Evolutionary conservation across 2,797 vertebrate species (phyloP).

Genomic region (Chrosomus eos): DNA sequence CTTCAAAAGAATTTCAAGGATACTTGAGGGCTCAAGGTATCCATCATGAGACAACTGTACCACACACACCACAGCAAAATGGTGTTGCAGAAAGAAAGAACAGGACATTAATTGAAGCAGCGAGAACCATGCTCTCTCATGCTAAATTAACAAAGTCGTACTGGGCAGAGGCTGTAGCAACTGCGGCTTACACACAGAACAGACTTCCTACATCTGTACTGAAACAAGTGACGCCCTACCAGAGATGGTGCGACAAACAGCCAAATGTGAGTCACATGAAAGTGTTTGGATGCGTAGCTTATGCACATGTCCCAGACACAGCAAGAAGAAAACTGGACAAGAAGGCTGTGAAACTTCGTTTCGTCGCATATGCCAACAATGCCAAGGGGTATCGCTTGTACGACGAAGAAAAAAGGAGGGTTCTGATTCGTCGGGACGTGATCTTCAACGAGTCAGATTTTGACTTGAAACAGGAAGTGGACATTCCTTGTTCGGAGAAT

Average conservation of each 20-base stretch:
- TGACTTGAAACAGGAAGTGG: no score
- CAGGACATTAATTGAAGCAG: constrained; percentile 55
- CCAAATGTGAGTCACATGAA: constrained; percentile 58
- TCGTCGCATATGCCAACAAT: no score
- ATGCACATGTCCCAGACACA: no score
- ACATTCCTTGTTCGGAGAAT: no score
- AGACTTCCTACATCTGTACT: constrained; percentile 56
- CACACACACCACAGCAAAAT: constrained; percentile 59
- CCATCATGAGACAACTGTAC: constrained; percentile 58
- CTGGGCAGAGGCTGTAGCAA: constrained; percentile 59
- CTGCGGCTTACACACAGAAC: constrained; percentile 58
- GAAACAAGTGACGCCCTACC: constrained; percentile 51
- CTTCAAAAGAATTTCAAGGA: constrained; percentile 54
- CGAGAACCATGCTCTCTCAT: constrained; percentile 53
- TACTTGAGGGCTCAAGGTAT: constrained; percentile 61
- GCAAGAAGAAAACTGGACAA: no score
- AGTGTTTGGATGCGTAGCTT: no score
- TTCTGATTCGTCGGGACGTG: no score
- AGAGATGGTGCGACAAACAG: constrained; percentile 56
- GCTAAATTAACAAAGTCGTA: constrained; percentile 52
- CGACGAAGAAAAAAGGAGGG: no score
- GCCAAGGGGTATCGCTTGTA: no score
- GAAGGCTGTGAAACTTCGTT: no score
- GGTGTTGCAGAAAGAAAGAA: constrained; percentile 60
- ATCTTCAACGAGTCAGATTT: no score